A percentile compares a stretch with the other conserved stretches of the same genome.
Evolutionary conservation across 2,888 invertebrate genomes (phyloP).

Genomic region (Drosophila putrida): DNA sequence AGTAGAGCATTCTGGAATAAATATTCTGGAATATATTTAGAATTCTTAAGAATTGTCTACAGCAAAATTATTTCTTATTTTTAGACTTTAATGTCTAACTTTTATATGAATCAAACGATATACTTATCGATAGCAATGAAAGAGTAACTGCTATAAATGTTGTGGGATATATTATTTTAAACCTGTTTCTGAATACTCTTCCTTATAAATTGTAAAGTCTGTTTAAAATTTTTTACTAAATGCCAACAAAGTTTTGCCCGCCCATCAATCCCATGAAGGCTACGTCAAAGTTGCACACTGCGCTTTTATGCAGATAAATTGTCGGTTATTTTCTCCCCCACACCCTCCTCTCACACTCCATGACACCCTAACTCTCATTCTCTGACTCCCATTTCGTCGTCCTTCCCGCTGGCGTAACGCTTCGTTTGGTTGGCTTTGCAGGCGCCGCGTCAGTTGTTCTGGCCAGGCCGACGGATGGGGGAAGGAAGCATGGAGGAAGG

Average conservation of each 20-base stretch:
- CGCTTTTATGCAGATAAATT: conserved; percentile 81
- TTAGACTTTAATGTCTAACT: background rate
- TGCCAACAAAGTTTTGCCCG: conserved; percentile 67
- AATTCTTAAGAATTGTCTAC: no score
- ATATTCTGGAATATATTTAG: no score
- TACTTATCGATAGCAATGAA: background rate
- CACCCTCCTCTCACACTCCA: background rate
- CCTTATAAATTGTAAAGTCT: conserved; percentile 5
- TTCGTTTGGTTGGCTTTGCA: conserved; percentile 69
- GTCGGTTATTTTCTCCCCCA: conserved; percentile 70
- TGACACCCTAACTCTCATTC: background rate
- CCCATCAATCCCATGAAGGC: conserved; percentile 72
- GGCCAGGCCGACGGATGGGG: conserved; percentile 40
- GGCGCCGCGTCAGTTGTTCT: conserved; percentile 56
- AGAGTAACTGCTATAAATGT: no score
- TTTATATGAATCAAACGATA: background rate
- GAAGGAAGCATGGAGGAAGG: conserved; percentile 1
- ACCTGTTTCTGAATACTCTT: conserved; percentile 21
- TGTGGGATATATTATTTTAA: background rate
- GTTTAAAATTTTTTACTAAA: conserved; percentile 50
- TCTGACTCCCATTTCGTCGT: background rate
- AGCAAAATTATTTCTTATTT: no score
- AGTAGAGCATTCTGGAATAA: no score
- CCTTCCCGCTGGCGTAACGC: conserved; percentile 35
- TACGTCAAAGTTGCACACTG: conserved; percentile 79